Evolutionary conservation across 2,113 vertebrate genomes (phyloP), one percentile per base, ranked within the genome.

Genomic region (Macroglossus sobrinus): DNA sequence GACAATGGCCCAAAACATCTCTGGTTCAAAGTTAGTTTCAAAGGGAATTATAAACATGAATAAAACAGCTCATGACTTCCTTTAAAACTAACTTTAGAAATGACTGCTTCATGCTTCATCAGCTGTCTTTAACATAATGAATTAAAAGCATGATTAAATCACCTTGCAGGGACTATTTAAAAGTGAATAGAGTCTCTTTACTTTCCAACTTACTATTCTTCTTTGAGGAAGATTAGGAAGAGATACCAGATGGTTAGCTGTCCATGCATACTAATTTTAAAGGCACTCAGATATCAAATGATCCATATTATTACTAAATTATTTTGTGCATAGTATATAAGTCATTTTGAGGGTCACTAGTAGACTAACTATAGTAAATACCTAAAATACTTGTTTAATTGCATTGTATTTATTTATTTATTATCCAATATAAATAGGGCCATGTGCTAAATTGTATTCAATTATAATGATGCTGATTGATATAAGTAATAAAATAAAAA

Each of bases 11-110:
- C n/a, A 24, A 96, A 89, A 94, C 2, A 92, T 43, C 53, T 74
- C 91, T 66, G 53, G 35, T 89, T 96, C 61, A 84, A 94, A 90
- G 40, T 38, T 72, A 28, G 78, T 75, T 96, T 92, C 45, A 84
- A 40, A 93, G 53, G 45, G 84, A 96, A 92, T 87, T 87, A 66
- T 86, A 95, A 92, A 87, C 75, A 76, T 84, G 45, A 96, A 96
- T 76, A 43, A 94, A 78, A 81, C n/a, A 95, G 38, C 61, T 90
- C 93, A 78, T 82, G 80, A 96, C 64, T 93, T 94, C 40, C 80
- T 94, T 96, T 95, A 95, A 95, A 95, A 92, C 84, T 72, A 95
- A 96, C 93, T 97, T 96, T 80, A 74, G 64, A 88, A 96, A 95
- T 61, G 64, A 93, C 84, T 84, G 80, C 76, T 96, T 95, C 87